Evolutionary conservation across 2,797 vertebrate species (phyloP).

Genomic region (Rhadinocentrus ornatus): DNA sequence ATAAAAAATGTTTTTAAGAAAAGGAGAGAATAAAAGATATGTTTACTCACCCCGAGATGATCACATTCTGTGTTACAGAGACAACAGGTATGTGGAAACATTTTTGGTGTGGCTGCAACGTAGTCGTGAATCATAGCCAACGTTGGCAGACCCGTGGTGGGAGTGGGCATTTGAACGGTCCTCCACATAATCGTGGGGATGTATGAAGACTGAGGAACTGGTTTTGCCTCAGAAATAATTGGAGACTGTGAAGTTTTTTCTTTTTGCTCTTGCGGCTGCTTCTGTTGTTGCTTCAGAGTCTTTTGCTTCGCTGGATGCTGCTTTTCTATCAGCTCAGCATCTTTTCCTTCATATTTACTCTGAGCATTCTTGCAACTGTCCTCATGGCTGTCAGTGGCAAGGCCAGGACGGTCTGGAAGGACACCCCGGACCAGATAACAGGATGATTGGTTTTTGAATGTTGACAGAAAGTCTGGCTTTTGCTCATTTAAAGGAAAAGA

Average conservation of each 20-base stretch:
- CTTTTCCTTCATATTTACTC: conserved; percentile 13
- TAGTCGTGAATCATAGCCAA: conserved; percentile 88
- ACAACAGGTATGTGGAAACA: conserved; percentile 96
- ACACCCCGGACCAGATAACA: background rate
- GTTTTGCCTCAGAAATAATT: background rate
- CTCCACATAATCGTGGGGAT: background rate
- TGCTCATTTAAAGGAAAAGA: conserved; percentile 37
- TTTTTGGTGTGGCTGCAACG: background rate
- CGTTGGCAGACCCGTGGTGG: conserved; percentile 80
- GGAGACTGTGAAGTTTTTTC: background rate
- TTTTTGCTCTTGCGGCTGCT: background rate
- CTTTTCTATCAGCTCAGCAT: background rate
- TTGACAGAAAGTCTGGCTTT: background rate
- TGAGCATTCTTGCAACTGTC: background rate
- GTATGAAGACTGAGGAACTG: background rate
- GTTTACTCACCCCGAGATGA: conserved; percentile 90
- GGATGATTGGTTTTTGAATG: background rate
- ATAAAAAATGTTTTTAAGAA: background rate
- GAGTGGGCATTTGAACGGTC: background rate
- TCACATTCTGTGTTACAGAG: conserved; percentile 94
- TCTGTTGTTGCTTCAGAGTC: background rate
- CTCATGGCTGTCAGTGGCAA: background rate
- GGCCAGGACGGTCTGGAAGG: too few relatives aligned
- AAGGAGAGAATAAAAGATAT: conserved; percentile 23
- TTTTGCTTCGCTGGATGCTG: background rate